These are phyloP conservation scores for Apogon hyalosoma DNA, from an alignment of 2,797 vertebrate genomes.

Conservation along the genomic window DNA sequence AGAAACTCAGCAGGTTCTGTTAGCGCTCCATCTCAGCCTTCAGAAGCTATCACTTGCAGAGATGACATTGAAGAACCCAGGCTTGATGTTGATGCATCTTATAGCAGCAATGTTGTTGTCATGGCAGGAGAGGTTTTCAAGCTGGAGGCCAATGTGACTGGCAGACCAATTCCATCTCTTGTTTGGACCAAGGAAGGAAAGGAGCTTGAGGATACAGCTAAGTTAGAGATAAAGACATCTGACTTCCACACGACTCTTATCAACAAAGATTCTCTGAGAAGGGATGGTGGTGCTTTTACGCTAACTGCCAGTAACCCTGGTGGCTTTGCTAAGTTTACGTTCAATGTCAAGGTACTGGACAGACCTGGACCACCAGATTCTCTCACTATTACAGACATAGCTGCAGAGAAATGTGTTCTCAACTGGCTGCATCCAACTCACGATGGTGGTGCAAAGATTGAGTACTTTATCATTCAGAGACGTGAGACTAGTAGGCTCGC, in stretches of 20 bases:
- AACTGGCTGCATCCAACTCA: constrained; percentile 96
- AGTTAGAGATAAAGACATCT: constrained; percentile 93
- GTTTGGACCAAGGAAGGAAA: constrained; percentile 97
- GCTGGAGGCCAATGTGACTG: constrained; percentile 92
- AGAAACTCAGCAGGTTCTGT: constrained; percentile 95
- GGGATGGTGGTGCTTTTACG: constrained; percentile 91
- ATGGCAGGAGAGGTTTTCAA: constrained; percentile 97
- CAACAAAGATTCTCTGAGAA: constrained; percentile 94
- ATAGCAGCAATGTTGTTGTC: constrained; percentile 90
- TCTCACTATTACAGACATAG: constrained; percentile 89
- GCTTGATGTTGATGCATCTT: constrained; percentile 92
- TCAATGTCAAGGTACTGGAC: constrained; percentile 96
- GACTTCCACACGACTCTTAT: constrained; percentile 92
- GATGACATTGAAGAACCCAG: constrained; percentile 96
- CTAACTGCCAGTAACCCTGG: constrained; percentile 97
- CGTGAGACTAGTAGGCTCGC: constrained; percentile 97
- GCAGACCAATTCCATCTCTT: constrained; percentile 93
- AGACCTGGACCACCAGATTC: constrained; percentile 97
- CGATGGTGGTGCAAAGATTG: constrained; percentile 96
- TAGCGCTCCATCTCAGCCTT: constrained; percentile 93
- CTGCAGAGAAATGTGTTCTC: constrained; percentile 95
- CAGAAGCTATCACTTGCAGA: constrained; percentile 93
- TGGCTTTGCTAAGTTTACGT: constrained; percentile 96
- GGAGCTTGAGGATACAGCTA: constrained; percentile 92
- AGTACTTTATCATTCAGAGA: constrained; percentile 95